Evolutionary conservation across 2,113 vertebrate genomes (phyloP).

Genomic region (Oenanthe oenanthe): DNA sequence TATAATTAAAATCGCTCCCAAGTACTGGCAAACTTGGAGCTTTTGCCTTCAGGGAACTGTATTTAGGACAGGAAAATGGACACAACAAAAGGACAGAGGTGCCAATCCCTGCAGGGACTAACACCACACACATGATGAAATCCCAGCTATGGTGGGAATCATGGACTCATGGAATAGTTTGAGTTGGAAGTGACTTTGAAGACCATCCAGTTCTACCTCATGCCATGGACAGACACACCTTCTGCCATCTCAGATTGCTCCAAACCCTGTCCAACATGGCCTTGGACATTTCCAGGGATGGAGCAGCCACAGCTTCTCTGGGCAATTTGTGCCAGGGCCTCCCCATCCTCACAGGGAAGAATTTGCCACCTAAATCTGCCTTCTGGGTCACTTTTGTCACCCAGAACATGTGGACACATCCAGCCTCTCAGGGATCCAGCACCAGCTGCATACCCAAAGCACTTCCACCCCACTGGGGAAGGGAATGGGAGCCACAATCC

Average conservation of each 20-base stretch:
- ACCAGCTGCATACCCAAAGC: fast-evolving
- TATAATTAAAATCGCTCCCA: neutral
- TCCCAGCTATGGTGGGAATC: neutral
- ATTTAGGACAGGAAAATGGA: neutral
- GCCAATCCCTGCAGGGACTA: neutral
- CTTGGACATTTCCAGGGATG: neutral
- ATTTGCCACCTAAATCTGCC: neutral
- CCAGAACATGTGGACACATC: fast-evolving
- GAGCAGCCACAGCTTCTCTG: neutral
- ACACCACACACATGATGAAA: fast-evolving
- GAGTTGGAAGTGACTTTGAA: neutral
- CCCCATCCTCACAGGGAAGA: neutral
- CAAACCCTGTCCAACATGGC: neutral
- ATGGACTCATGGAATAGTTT: neutral
- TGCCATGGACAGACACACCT: neutral
- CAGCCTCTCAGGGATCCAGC: fast-evolving
- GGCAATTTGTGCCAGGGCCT: neutral
- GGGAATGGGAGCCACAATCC: neutral
- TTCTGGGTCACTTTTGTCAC: neutral
- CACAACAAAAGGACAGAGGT: neutral
- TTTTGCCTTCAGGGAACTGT: neutral
- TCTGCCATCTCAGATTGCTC: neutral
- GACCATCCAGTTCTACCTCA: neutral
- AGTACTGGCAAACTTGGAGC: fast-evolving
- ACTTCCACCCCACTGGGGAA: fast-evolving